A percentile compares a stretch with the other conserved stretches of the same genome.
phyloP scores from a whole-genome alignment of 2,797 vertebrate species.

The Phoeniculus purpureus region DNA sequence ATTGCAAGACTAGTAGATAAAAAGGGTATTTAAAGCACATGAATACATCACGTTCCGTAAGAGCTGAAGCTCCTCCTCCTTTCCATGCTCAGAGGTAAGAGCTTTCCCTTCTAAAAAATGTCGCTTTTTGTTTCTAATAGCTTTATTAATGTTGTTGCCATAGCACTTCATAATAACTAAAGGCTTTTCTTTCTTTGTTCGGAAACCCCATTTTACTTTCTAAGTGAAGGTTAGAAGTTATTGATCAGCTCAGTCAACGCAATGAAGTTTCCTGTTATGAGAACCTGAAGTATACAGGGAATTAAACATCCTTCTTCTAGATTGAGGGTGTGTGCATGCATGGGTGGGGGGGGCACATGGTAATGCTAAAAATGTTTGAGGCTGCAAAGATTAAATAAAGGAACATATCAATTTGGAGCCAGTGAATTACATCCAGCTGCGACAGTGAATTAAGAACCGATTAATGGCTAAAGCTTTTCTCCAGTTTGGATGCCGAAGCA shows the following conservation, averaged over 20 bases:
- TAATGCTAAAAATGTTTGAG: slow-evolving; percentile 83
- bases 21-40: background rate
- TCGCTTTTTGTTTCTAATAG: background rate
- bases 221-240: slow-evolving; percentile 73
- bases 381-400: slow-evolving; percentile 86
- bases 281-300: slow-evolving; percentile 74
- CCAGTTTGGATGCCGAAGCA: slow-evolving; percentile 86
- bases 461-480: slow-evolving; percentile 87
- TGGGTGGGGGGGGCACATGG: slow-evolving; percentile 54
- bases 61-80: background rate
- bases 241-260: slow-evolving; percentile 68
- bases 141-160: slow-evolving; percentile 51
- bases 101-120: background rate
- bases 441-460: slow-evolving; percentile 86
- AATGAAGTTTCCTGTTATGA: slow-evolving; percentile 72
- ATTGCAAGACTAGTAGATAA: background rate
- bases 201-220: slow-evolving; percentile 70
- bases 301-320: slow-evolving; percentile 76
- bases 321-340: slow-evolving; percentile 7
- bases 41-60: background rate
- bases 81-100: background rate
- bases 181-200: slow-evolving; percentile 44
- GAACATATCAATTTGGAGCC: slow-evolving; percentile 85
- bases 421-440: slow-evolving; percentile 86
- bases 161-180: slow-evolving; percentile 31